Percentiles rank a stretch among this genome's conserved stretches.
Evolutionary conservation across 2,113 vertebrate genomes (phyloP).

Genomic region (Antigone vipio): DNA sequence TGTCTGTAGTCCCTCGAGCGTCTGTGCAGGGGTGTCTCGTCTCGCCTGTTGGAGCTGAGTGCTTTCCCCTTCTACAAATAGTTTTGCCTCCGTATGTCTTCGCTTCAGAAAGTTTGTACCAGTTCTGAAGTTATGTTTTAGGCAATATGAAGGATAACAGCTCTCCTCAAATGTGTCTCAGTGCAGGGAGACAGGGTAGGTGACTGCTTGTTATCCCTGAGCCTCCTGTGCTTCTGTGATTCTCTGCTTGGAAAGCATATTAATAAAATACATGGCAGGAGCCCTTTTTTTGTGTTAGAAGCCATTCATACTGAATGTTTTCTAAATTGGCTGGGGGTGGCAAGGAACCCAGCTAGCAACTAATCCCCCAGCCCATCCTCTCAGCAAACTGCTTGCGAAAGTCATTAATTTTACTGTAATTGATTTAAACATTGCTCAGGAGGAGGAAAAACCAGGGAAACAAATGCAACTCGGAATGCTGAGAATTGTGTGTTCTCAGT

Average conservation of each 20-base stretch:
- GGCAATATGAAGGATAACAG: not conserved
- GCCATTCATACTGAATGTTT: not conserved
- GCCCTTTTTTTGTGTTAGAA: not conserved
- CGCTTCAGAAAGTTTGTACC: not conserved
- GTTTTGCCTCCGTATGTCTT: not conserved
- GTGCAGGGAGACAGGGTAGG: not conserved
- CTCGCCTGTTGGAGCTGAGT: not conserved
- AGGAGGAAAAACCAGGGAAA: conserved; percentile 1
- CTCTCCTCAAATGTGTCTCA: not conserved
- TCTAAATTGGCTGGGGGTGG: not conserved
- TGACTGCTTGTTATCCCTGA: not conserved
- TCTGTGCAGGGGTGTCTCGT: not conserved
- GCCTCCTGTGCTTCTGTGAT: not conserved
- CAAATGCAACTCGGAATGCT: not conserved
- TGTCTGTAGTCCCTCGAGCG: not conserved
- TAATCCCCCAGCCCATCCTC: conserved; percentile 21
- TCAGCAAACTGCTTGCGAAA: conserved; percentile 1
- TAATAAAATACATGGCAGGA: not conserved
- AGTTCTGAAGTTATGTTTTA: not conserved
- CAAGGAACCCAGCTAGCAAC: not conserved
- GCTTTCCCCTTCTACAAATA: not conserved
- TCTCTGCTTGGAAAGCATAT: not conserved
- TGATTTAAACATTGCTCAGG: conserved; percentile 6
- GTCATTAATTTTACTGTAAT: conserved; percentile 51
- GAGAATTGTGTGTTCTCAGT: not conserved